phyloP scores from a whole-genome alignment of 2,797 vertebrate genomes.

The Coregonus suidteri region DNA sequence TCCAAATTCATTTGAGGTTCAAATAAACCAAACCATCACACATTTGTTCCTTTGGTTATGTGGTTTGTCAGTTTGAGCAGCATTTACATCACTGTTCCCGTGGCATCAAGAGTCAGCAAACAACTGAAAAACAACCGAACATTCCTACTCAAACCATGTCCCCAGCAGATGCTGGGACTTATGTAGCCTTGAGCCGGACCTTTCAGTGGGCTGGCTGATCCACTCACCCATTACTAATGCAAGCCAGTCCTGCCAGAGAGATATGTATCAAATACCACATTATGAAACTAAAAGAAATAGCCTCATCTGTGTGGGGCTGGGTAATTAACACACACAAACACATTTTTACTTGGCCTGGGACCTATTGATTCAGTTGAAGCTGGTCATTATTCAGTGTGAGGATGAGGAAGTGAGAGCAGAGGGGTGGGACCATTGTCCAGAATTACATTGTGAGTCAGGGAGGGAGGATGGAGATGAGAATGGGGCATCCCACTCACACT shows the following conservation, averaged over 20 bases:
- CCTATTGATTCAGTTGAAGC: constrained; percentile 27
- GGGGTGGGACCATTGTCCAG: constrained; percentile 63
- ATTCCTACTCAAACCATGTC: background rate
- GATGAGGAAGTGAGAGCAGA: background rate
- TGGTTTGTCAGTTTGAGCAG: background rate
- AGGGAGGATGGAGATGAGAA: constrained; percentile 76
- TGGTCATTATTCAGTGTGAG: constrained; percentile 20
- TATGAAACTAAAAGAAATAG: constrained; percentile 76
- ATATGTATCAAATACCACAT: constrained; percentile 57
- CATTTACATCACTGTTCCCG: background rate
- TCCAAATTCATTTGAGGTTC: background rate
- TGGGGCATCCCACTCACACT: constrained; percentile 82
- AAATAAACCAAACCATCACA: background rate
- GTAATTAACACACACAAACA: constrained; percentile 14
- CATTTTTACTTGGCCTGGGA: constrained; percentile 19
- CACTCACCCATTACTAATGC: constrained; percentile 46
- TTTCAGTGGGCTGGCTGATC: constrained; percentile 15
- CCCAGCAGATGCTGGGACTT: background rate
- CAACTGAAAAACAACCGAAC: background rate
- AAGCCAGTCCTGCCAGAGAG: constrained; percentile 58
- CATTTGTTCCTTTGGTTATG: background rate
- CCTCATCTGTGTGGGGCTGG: constrained; percentile 23
- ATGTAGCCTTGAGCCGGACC: background rate
- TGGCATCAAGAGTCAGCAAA: background rate
- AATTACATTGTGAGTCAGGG: constrained; percentile 35